Evolutionary conservation across 2,797 vertebrate genomes (phyloP).

Genomic region (Podarcis siculus): DNA sequence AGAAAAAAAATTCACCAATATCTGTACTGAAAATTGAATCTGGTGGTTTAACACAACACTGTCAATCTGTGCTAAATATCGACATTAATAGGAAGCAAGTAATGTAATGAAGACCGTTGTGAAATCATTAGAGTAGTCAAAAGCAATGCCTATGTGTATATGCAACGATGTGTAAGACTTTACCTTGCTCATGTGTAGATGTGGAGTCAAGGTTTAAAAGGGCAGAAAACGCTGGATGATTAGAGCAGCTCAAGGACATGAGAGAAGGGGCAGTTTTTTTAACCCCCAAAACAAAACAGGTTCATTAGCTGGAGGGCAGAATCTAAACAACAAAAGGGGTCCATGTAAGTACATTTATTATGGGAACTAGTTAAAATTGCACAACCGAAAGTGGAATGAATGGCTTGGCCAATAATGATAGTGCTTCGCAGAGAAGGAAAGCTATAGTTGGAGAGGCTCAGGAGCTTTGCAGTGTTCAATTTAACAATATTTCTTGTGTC

Average conservation of each 20-base stretch:
- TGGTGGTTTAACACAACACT: neutral
- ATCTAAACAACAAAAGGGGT: neutral
- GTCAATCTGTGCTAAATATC: neutral
- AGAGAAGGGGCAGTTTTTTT: neutral
- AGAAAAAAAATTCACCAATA: neutral
- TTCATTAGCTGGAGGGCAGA: neutral
- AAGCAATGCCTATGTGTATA: neutral
- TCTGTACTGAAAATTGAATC: neutral
- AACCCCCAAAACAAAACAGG: neutral
- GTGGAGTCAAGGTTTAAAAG: neutral
- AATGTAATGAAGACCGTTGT: neutral
- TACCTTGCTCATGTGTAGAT: neutral
- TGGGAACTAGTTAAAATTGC: slow-evolving; percentile 35
- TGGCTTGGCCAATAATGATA: slow-evolving; percentile 16
- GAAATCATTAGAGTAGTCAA: neutral
- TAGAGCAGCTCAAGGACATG: neutral
- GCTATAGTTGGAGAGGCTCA: slow-evolving; percentile 57
- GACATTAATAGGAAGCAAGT: neutral
- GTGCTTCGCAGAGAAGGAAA: slow-evolving; percentile 16
- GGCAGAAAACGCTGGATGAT: neutral
- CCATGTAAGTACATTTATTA: slow-evolving; percentile 16
- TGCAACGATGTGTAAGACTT: neutral
- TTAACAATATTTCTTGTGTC: slow-evolving; percentile 50
- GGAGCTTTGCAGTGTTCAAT: slow-evolving; percentile 33
- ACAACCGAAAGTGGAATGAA: slow-evolving; percentile 7